Conservation (phyloP, 1,140 invertebrate species). For the Phymorhynchus buccinoides region DNA sequence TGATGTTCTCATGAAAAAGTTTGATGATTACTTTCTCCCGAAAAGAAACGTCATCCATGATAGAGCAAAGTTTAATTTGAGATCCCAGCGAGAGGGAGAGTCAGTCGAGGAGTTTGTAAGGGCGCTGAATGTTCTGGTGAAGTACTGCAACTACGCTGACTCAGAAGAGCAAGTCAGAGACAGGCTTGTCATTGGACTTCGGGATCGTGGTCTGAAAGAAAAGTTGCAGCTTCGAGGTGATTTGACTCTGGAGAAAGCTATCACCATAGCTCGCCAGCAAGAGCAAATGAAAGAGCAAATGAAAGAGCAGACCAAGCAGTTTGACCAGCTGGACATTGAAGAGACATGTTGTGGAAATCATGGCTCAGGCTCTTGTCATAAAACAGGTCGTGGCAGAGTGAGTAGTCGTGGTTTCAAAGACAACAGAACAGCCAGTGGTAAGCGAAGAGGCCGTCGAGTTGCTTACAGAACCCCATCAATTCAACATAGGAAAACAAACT, state of each 20-base stretch:
- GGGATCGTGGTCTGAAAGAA: too few species aligned
- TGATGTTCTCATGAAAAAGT: neutral
- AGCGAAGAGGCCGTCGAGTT: neutral
- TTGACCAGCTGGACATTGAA: neutral
- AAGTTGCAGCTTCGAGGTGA: neutral
- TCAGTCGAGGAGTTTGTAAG: neutral
- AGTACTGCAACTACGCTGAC: neutral
- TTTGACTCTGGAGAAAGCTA: neutral
- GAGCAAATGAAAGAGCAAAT: neutral
- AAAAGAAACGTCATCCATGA: neutral
- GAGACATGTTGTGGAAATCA: neutral
- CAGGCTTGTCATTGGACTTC: neutral
- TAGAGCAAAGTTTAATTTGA: neutral
- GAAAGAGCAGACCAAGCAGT: neutral
- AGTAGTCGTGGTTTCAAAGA: neutral
- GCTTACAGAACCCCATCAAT: neutral
- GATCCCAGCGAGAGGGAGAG: neutral
- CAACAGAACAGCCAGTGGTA: neutral
- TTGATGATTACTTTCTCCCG: neutral
- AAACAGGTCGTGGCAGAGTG: slow-evolving; percentile 1
- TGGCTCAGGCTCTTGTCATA: neutral
- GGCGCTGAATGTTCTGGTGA: neutral
- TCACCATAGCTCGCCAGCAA: neutral
- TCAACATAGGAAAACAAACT: neutral
- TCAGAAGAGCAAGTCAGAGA: neutral